Percentiles rank a stretch among this genome's conserved stretches.
These are phyloP conservation scores for Paragorgia papillata DNA, from an alignment of 92 coral and sea anemone species.

Conservation along the genomic window DNA sequence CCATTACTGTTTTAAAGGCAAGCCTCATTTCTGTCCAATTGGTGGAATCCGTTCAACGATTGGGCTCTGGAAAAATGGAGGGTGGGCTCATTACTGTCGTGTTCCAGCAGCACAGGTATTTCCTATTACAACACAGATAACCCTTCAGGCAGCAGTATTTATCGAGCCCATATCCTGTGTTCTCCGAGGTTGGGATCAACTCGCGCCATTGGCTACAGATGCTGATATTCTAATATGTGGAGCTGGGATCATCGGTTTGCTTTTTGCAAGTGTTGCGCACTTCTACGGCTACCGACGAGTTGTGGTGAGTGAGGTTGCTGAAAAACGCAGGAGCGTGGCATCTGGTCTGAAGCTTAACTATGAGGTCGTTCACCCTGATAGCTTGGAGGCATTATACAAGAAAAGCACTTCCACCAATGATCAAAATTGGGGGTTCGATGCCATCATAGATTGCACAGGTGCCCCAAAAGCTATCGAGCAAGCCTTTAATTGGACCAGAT, in stretches of 20 bases:
- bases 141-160: slow-evolving; percentile 84
- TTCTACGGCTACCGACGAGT: slow-evolving; percentile 93
- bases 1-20: slow-evolving; percentile 77
- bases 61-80: slow-evolving; percentile 95
- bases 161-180: slow-evolving; percentile 89
- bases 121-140: slow-evolving; percentile 76
- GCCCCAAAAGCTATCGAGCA: slow-evolving; percentile 69
- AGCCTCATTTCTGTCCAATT: slow-evolving; percentile 85
- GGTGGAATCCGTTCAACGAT: slow-evolving; percentile 74
- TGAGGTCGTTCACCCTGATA: slow-evolving; percentile 73
- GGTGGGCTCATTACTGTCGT: slow-evolving; percentile 95
- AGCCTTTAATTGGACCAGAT: slow-evolving; percentile 74
- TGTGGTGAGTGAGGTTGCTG: slow-evolving; percentile 77
- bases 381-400: slow-evolving; percentile 56
- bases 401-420: slow-evolving; percentile 56
- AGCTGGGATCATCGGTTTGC: slow-evolving; percentile 75
- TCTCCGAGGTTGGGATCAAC: slow-evolving; percentile 75
- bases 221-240: slow-evolving; percentile 82
- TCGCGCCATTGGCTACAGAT: slow-evolving; percentile 75
- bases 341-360: slow-evolving; percentile 69
- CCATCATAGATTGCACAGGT: slow-evolving; percentile 81
- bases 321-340: slow-evolving; percentile 77
- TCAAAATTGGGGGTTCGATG: slow-evolving; percentile 84
- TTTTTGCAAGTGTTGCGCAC: slow-evolving; percentile 83
- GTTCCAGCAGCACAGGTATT: slow-evolving; percentile 68